phyloP scores from a whole-genome alignment of 2,888 invertebrate genomes.

The Dryobota labecula region DNA sequence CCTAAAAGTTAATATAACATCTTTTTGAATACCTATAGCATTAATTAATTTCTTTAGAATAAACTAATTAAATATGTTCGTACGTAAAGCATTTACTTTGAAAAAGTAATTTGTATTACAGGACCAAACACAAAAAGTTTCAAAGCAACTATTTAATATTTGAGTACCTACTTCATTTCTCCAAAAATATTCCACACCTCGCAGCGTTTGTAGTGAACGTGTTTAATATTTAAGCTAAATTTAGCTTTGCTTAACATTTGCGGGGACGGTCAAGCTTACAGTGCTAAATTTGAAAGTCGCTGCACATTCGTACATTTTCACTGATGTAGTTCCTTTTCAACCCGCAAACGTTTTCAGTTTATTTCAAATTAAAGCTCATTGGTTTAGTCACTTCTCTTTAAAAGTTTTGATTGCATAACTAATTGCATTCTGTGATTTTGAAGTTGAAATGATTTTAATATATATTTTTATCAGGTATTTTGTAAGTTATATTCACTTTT shows the following conservation, averaged over 20 bases:
- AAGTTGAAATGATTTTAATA: too few species aligned
- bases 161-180: constrained; percentile 6
- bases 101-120: constrained; percentile 28
- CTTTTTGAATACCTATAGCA: not conserved
- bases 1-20: not conserved
- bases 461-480: not conserved
- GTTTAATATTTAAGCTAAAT: constrained; percentile 41
- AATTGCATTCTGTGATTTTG: not conserved
- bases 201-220: constrained; percentile 25
- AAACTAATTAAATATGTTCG: constrained; percentile 9
- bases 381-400: not conserved
- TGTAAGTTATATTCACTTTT: not conserved
- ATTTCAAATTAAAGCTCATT: constrained; percentile 12
- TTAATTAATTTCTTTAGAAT: not conserved
- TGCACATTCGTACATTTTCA: constrained; percentile 28
- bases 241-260: constrained; percentile 39
- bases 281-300: constrained; percentile 30
- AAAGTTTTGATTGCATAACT: not conserved
- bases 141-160: constrained; percentile 35
- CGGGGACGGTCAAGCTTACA: constrained; percentile 28
- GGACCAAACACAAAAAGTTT: constrained; percentile 18
- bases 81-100: not conserved
- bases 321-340: not conserved
- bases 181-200: constrained; percentile 37
- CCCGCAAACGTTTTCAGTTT: constrained; percentile 7